Evolutionary conservation across 1,140 invertebrate genomes (phyloP).

Genomic region (Gerris buenoi): DNA sequence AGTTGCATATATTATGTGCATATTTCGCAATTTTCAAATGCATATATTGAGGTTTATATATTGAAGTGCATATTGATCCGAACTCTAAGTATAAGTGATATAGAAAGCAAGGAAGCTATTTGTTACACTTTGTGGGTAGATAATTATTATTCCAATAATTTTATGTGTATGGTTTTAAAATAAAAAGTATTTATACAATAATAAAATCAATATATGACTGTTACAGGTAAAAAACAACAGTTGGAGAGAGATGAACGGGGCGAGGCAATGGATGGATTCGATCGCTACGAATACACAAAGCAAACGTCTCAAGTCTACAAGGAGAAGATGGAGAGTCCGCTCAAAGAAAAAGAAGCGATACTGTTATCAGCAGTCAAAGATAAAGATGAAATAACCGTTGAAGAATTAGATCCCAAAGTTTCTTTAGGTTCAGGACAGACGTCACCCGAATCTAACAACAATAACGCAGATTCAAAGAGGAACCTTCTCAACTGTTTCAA

Average conservation of each 20-base stretch:
- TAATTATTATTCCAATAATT: too few relatives aligned
- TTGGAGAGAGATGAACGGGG: conserved; percentile 12
- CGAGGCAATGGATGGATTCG: conserved; percentile 7
- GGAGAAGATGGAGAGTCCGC: background rate
- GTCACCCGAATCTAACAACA: conserved; percentile 12
- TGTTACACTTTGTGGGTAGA: too few relatives aligned
- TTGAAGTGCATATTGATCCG: too few relatives aligned
- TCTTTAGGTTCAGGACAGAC: conserved; percentile 6
- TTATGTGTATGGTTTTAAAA: too few relatives aligned
- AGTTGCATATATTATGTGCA: too few relatives aligned
- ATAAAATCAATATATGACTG: too few relatives aligned
- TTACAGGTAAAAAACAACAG: conserved; percentile 1
- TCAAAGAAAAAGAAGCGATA: conserved; percentile 11
- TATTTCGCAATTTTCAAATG: too few relatives aligned
- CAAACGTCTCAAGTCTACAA: conserved; percentile 4
- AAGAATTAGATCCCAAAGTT: background rate
- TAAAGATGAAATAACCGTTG: background rate
- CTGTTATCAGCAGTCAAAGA: conserved; percentile 11
- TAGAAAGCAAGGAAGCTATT: too few relatives aligned
- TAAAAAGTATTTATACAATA: too few relatives aligned
- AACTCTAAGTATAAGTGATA: too few relatives aligned
- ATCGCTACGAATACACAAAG: conserved; percentile 9
- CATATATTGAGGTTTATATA: too few relatives aligned
- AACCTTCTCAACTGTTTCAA: background rate
- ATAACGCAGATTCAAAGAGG: background rate